Percentiles rank a stretch among this genome's conserved stretches.
Conservation (phyloP, 1,140 invertebrate species). For the Bombus terrestris region DNA sequence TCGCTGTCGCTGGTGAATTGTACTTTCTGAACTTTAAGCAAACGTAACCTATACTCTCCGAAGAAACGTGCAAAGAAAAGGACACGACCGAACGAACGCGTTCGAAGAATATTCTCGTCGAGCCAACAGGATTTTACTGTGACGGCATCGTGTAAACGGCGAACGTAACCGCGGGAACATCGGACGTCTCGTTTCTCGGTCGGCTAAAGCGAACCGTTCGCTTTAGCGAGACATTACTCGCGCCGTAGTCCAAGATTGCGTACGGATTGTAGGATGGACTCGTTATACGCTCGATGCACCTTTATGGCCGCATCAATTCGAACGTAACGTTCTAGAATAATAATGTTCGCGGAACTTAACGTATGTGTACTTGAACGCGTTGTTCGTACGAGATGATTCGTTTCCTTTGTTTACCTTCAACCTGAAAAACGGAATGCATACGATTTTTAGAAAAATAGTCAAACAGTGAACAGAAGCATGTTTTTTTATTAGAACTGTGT, state of each 20-base stretch:
- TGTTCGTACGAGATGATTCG: no score
- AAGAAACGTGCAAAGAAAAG: background rate
- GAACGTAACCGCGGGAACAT: constrained; percentile 36
- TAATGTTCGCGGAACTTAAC: constrained; percentile 21
- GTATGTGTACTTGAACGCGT: constrained; percentile 23
- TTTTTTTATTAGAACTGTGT: no score
- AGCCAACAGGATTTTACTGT: constrained; percentile 41
- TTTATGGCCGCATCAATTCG: constrained; percentile 35
- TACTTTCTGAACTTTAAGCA: background rate
- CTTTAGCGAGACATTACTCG: constrained; percentile 31
- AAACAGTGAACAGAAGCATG: no score
- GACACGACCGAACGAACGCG: background rate
- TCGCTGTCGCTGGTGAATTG: background rate
- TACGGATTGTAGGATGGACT: constrained; percentile 19
- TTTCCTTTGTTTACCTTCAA: no score
- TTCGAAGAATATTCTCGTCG: background rate
- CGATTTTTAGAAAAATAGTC: no score
- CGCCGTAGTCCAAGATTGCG: constrained; percentile 14
- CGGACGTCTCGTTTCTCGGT: constrained; percentile 1
- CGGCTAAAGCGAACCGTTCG: background rate
- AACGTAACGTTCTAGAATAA: constrained; percentile 48
- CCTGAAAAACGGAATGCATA: no score
- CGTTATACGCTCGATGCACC: constrained; percentile 31
- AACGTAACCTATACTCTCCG: background rate
- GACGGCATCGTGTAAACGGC: constrained; percentile 33